Evolutionary conservation across 1,140 invertebrate genomes (phyloP), one percentile per base, ranked within the genome.

Genomic region (Cryptotermes secundus): DNA sequence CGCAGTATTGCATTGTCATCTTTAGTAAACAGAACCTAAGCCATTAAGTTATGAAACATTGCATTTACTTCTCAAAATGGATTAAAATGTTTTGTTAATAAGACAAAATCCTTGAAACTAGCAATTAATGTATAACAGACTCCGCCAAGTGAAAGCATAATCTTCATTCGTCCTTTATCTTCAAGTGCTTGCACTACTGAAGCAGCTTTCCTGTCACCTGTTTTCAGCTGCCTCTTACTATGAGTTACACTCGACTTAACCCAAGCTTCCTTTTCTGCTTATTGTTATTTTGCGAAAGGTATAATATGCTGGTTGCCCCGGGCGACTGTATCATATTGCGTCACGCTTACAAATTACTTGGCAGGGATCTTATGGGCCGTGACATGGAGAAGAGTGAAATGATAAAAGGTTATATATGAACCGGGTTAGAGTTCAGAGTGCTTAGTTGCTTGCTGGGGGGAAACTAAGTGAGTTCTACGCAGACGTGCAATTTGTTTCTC

Each of bases 201-300:
- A 26, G n/a, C n/a, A 10, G 10, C n/a, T 72, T 4, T 26, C 59
- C 26, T 72, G 59, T 72, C 59, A 72, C 59, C 59, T 72, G 59
- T 72, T 72, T 31, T 72, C 59, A 72, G 31, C 59, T 72, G 59
- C 59, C 59, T 72, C 59, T 3, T 72, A 31, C 59, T 7, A 1
- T 72, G 59, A 72, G 26, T 72, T 72, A 26, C 59, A 72, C 59
- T 72, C 59, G 59, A 72, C 31, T 72, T 72, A 72, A 72, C 59
- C 7, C 2, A 31, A 16, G 26, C 59, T 72, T 72, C 59, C 59
- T 72, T 49, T 31, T 26, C 59, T 72, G 59, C 59, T 72, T 72
- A 72, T 72, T 72, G 59, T 72, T 72, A 31, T 72, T 72, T 72
- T 31, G 59, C 59, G 14, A 72, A n/a, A 72, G 26, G 10, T 72